Conservation (phyloP, 2,888 invertebrate genomes). For the Lochmaea crataegi region DNA sequence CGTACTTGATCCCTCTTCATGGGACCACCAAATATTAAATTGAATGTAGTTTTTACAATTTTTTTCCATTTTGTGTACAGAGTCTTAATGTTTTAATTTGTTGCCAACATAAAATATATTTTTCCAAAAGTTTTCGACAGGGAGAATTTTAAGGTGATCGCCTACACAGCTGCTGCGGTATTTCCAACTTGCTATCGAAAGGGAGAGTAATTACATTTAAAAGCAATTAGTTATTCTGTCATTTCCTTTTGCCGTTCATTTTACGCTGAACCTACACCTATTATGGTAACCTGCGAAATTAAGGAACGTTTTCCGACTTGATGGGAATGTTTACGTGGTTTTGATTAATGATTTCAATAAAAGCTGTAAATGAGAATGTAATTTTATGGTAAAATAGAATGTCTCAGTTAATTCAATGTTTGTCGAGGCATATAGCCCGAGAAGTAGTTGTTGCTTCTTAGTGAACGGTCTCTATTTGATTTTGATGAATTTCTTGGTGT, state of each 20-base stretch:
- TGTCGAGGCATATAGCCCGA: too few species aligned
- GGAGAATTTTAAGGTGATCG: slow-evolving; percentile 12
- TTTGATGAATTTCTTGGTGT: too few species aligned
- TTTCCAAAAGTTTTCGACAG: not conserved
- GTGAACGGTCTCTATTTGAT: too few species aligned
- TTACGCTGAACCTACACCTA: slow-evolving; percentile 18
- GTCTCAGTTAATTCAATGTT: too few species aligned
- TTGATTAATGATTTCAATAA: slow-evolving; percentile 25
- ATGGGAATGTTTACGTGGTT: slow-evolving; percentile 32
- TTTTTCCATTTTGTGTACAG: too few species aligned
- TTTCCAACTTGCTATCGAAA: slow-evolving; percentile 9
- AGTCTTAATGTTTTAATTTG: too few species aligned
- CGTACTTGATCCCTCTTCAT: too few species aligned
- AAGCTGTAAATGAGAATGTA: not conserved
- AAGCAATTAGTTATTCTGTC: slow-evolving; percentile 41
- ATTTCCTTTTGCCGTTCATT: slow-evolving; percentile 31
- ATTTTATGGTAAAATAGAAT: too few species aligned
- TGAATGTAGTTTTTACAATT: too few species aligned
- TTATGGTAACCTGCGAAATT: slow-evolving; percentile 22
- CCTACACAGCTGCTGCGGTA: slow-evolving; percentile 11
- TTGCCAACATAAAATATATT: not conserved
- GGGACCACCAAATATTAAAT: too few species aligned
- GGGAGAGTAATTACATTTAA: slow-evolving; percentile 28
- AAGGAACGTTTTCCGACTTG: slow-evolving; percentile 18
- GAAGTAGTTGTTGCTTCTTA: too few species aligned